Percentiles rank a stretch among this genome's conserved stretches.
Conservation (phyloP, 1,140 invertebrate species). For the Caenorhabditis remanei region DNA sequence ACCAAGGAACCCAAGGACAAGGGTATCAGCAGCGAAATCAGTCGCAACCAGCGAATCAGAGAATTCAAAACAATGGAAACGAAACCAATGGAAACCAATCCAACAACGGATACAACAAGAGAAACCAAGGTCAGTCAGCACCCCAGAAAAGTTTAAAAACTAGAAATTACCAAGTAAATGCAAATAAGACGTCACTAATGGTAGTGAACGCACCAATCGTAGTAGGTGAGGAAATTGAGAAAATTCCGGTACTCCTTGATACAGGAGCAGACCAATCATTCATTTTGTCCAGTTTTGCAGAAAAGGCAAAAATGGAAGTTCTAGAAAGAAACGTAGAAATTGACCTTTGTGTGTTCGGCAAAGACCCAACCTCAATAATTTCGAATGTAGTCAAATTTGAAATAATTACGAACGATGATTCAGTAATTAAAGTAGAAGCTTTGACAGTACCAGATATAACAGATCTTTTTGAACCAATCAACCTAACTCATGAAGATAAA, state of each 20-base stretch:
- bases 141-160: not conserved
- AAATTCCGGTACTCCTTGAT: not conserved
- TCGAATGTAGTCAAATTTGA: not conserved
- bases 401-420: not conserved
- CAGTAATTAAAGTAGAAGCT: not conserved
- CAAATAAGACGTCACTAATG: not conserved
- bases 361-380: not conserved
- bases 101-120: not conserved
- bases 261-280: slow-evolving; percentile 1
- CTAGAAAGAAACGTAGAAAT: not conserved
- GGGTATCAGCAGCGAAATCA: not conserved
- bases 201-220: not conserved
- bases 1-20: no score
- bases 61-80: not conserved
- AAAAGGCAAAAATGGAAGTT: not conserved
- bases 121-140: not conserved
- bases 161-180: not conserved
- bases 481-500: not conserved
- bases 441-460: not conserved
- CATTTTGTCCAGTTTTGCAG: not conserved
- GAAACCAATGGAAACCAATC: not conserved
- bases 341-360: not conserved
- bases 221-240: not conserved
- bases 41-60: not conserved
- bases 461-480: not conserved